phyloP scores from a whole-genome alignment of 2,113 vertebrate genomes.

The Emydocephalus ijimae region DNA sequence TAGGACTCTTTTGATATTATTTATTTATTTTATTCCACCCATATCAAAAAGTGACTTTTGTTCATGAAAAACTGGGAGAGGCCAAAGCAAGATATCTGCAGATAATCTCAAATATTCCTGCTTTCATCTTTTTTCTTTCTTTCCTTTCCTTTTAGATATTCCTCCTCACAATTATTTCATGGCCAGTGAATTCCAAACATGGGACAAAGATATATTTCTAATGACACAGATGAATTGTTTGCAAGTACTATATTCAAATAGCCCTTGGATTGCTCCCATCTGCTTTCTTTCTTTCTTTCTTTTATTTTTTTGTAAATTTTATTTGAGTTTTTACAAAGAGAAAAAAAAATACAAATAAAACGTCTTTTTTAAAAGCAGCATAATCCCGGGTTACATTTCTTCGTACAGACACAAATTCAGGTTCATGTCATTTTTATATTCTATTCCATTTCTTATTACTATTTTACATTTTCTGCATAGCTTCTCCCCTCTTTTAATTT shows the following conservation, averaged over 20 bases:
- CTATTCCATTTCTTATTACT: too few species aligned
- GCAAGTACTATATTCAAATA: neutral
- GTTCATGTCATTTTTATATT: too few species aligned
- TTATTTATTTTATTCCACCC: neutral
- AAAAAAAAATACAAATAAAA: too few species aligned
- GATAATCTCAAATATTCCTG: neutral
- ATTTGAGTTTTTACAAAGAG: too few species aligned
- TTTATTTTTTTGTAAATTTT: too few species aligned
- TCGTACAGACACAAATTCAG: too few species aligned
- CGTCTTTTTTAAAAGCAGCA: too few species aligned
- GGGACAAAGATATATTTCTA: neutral
- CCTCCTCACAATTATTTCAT: neutral
- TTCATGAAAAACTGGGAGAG: neutral
- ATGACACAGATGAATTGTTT: neutral
- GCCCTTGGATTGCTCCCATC: neutral
- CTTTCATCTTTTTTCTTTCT: neutral
- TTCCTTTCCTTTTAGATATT: neutral
- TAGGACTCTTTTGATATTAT: neutral
- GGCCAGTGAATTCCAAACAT: neutral
- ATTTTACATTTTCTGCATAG: too few species aligned
- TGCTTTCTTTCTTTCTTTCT: neutral
- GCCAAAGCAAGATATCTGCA: neutral
- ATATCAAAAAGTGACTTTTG: neutral
- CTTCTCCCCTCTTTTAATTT: too few species aligned
- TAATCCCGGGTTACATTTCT: too few species aligned